Evolutionary conservation across 1,140 invertebrate species (phyloP).

Genomic region (Atta texana): DNA sequence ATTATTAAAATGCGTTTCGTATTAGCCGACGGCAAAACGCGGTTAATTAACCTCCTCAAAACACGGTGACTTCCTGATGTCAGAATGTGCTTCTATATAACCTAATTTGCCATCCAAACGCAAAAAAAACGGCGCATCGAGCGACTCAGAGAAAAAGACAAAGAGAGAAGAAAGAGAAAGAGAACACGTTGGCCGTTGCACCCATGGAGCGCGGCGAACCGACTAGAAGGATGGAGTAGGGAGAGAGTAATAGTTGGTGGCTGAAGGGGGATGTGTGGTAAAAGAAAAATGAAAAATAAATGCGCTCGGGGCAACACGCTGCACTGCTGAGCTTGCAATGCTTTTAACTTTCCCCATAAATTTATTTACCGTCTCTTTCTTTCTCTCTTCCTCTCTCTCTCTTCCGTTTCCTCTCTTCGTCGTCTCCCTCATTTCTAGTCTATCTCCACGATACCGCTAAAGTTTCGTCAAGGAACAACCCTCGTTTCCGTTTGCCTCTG

Average conservation of each 20-base stretch:
- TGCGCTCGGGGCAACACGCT: slow-evolving; percentile 72
- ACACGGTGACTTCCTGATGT: slow-evolving; percentile 67
- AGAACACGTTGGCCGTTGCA: slow-evolving; percentile 29
- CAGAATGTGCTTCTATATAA: slow-evolving; percentile 71
- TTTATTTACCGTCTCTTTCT: slow-evolving; percentile 79
- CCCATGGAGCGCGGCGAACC: slow-evolving; percentile 20
- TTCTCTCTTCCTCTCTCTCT: not conserved
- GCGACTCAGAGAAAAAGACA: slow-evolving; percentile 30
- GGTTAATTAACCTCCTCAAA: slow-evolving; percentile 72
- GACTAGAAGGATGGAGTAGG: not conserved
- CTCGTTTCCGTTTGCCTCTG: slow-evolving; percentile 59
- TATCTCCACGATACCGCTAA: slow-evolving; percentile 76
- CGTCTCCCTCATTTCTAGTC: slow-evolving; percentile 29
- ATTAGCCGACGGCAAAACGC: slow-evolving; percentile 40
- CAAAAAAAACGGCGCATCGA: slow-evolving; percentile 48
- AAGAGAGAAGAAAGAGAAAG: slow-evolving; percentile 5
- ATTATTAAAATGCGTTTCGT: slow-evolving; percentile 34
- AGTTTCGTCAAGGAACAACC: slow-evolving; percentile 81
- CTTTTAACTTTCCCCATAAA: slow-evolving; percentile 84
- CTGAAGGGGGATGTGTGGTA: slow-evolving; percentile 11
- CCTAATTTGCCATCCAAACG: slow-evolving; percentile 72
- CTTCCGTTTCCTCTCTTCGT: not conserved
- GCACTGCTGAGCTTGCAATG: slow-evolving; percentile 78
- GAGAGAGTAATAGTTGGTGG: slow-evolving; percentile 44
- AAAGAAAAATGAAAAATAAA: slow-evolving; percentile 77